Conservation (phyloP, 2,113 vertebrate genomes). For the Climacteris rufus region DNA sequence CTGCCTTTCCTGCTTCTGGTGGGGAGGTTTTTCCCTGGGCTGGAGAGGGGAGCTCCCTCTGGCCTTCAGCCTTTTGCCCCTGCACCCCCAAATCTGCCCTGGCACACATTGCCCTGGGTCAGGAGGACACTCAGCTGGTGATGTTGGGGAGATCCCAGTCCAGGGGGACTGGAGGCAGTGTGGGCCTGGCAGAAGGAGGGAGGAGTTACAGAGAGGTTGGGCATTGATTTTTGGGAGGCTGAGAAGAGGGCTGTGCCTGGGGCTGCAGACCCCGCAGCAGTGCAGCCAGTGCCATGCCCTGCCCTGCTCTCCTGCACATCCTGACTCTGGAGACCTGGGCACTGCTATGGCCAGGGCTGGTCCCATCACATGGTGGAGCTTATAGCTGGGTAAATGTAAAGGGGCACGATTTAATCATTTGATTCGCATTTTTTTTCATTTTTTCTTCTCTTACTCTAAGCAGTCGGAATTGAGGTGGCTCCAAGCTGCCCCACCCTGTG, state of each 20-base stretch:
- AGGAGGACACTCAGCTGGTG: not conserved
- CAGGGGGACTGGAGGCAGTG: not conserved
- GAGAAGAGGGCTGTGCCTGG: not conserved
- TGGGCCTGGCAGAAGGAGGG: not conserved
- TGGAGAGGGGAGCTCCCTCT: not conserved
- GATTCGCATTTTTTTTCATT: fast-evolving
- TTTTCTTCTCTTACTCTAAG: not conserved
- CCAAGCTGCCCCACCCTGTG: not conserved
- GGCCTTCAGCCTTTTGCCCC: not conserved
- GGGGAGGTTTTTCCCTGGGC: not conserved
- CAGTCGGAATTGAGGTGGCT: not conserved
- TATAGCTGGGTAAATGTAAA: not conserved
- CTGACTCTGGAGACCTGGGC: fast-evolving
- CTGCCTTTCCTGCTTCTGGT: not conserved
- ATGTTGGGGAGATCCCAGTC: not conserved
- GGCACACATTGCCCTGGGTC: fast-evolving
- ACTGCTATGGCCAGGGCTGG: not conserved
- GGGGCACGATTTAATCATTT: not conserved
- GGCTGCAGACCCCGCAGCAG: not conserved
- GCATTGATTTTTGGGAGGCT: not conserved
- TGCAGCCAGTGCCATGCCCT: fast-evolving
- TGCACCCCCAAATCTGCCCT: not conserved
- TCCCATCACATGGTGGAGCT: not conserved
- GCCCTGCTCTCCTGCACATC: not conserved
- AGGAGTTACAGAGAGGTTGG: not conserved